phyloP scores from a whole-genome alignment of 30 jellyfish, hydroid and myxozoan species.

The Turritopsis dohrnii region DNA sequence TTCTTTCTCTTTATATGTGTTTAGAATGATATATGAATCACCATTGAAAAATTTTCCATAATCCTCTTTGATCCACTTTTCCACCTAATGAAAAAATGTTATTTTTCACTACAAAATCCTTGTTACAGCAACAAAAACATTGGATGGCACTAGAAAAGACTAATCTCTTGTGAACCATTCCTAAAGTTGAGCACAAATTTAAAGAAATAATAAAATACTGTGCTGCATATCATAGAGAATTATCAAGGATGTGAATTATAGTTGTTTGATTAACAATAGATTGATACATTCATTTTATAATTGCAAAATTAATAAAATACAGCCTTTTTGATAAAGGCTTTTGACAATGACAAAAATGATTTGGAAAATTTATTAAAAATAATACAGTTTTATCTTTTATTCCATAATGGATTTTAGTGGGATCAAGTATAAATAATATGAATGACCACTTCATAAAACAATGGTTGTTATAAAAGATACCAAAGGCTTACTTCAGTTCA shows the following conservation, averaged over 20 bases:
- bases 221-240: not conserved
- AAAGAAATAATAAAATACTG: too few species aligned
- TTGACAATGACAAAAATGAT: not conserved
- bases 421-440: too few species aligned
- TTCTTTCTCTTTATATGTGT: constrained; percentile 79
- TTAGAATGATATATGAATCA: constrained; percentile 84
- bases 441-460: too few species aligned
- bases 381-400: not conserved
- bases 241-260: not conserved
- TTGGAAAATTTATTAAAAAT: not conserved
- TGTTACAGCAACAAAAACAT: not conserved
- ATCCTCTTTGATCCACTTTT: constrained; percentile 88
- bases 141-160: not conserved
- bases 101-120: not conserved
- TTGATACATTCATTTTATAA: not conserved
- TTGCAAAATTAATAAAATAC: not conserved
- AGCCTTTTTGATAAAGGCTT: not conserved
- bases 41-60: constrained; percentile 95
- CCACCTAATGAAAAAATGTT: constrained; percentile 43
- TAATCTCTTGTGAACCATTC: not conserved
- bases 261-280: not conserved
- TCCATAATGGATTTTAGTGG: not conserved
- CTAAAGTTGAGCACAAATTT: too few species aligned
- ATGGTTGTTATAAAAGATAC: too few species aligned
- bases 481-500: too few species aligned